A percentile compares a stretch with the other conserved stretches of the same genome.
Conservation (phyloP, 2,797 vertebrate species). For the Sphenodon punctatus region DNA sequence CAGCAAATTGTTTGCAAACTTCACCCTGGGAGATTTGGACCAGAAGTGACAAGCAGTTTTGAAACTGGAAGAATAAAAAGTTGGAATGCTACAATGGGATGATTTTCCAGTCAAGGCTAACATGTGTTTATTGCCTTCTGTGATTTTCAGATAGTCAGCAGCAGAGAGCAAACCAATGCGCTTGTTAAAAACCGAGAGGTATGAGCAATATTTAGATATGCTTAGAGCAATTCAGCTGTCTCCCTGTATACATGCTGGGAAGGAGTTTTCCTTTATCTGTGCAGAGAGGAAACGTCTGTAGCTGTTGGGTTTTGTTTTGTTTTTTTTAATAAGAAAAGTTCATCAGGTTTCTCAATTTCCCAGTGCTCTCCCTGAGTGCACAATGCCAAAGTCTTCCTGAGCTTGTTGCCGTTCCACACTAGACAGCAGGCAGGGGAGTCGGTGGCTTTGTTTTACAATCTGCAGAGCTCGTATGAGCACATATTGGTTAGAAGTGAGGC, state of each 20-base stretch:
- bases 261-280: neutral
- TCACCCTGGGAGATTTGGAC: constrained; percentile 14
- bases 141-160: constrained; percentile 6
- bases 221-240: neutral
- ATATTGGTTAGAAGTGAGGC: neutral
- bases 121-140: neutral
- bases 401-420: neutral
- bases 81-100: neutral
- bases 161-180: neutral
- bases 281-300: neutral
- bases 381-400: neutral
- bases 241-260: neutral
- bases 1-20: constrained; percentile 20
- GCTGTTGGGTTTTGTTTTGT: neutral
- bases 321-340: neutral
- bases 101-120: constrained; percentile 7
- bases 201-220: neutral
- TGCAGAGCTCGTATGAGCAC: neutral
- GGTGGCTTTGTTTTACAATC: neutral
- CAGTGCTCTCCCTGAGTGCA: neutral
- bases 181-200: constrained; percentile 1
- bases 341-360: neutral
- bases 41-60: constrained; percentile 4
- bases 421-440: neutral
- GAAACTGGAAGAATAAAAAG: constrained; percentile 6